Evolutionary conservation across 2,113 vertebrate genomes (phyloP).

Genomic region (Pygoscelis adeliae): DNA sequence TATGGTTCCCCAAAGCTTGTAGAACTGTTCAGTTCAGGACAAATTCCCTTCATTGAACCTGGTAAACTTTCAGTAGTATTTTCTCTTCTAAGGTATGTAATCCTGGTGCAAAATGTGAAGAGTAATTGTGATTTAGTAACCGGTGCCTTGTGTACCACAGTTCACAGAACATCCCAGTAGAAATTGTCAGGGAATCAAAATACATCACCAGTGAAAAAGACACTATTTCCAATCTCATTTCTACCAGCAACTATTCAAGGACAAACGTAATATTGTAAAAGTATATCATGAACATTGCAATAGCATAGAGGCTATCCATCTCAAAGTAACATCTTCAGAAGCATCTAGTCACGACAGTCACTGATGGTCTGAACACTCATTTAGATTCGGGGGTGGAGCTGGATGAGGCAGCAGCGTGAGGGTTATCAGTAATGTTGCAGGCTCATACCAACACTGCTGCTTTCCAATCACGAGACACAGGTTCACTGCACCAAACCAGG

Average conservation of each 20-base stretch:
- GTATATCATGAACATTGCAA: neutral
- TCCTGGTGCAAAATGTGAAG: neutral
- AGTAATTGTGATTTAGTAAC: neutral
- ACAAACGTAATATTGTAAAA: neutral
- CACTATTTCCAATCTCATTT: neutral
- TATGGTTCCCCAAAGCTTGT: neutral
- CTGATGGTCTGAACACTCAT: neutral
- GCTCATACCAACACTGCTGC: neutral
- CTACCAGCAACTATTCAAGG: neutral
- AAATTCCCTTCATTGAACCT: neutral
- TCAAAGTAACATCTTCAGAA: neutral
- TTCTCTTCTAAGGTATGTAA: neutral
- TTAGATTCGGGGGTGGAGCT: neutral
- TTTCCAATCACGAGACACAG: neutral
- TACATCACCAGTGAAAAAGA: neutral
- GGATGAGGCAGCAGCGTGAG: accelerated
- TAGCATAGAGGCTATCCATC: neutral
- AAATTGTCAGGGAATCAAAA: neutral
- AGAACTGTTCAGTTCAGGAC: neutral
- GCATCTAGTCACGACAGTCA: accelerated
- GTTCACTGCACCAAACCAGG: neutral
- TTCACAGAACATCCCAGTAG: neutral
- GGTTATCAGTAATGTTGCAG: neutral
- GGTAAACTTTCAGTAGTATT: neutral
- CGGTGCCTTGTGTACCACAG: neutral